These are phyloP conservation scores for Phylloscopus trochiloides DNA, from an alignment of 2,113 vertebrate species.

Conservation along the genomic window DNA sequence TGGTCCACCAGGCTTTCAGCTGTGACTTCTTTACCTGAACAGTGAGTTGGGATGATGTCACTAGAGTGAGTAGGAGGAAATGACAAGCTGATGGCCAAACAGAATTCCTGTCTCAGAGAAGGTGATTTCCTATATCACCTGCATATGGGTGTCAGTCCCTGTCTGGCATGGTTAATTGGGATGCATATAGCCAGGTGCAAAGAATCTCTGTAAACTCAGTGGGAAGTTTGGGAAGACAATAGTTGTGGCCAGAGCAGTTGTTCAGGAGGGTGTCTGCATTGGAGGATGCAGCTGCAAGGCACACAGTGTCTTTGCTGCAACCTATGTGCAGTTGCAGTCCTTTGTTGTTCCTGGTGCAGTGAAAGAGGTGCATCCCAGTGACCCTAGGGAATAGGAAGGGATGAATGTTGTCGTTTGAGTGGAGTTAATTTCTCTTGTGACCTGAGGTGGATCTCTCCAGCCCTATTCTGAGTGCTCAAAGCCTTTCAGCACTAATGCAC, in stretches of 20 bases:
- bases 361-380: background rate
- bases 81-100: background rate
- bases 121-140: background rate
- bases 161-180: background rate
- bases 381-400: background rate
- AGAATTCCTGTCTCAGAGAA: background rate
- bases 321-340: background rate
- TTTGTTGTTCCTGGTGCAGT: background rate
- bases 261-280: background rate
- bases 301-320: background rate
- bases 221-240: background rate
- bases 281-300: background rate
- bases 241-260: too few species aligned
- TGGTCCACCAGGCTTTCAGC: background rate
- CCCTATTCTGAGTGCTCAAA: background rate
- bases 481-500: too few species aligned
- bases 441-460: background rate
- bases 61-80: background rate
- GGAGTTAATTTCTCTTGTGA: background rate
- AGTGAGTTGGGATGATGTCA: accelerated
- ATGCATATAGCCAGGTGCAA: background rate
- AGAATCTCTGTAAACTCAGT: too few species aligned
- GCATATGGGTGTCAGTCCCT: background rate
- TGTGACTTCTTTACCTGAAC: background rate
- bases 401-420: background rate